These are phyloP conservation scores for Drosophila kohkoa DNA, from an alignment of 1,140 invertebrate species.

Conservation along the genomic window DNA sequence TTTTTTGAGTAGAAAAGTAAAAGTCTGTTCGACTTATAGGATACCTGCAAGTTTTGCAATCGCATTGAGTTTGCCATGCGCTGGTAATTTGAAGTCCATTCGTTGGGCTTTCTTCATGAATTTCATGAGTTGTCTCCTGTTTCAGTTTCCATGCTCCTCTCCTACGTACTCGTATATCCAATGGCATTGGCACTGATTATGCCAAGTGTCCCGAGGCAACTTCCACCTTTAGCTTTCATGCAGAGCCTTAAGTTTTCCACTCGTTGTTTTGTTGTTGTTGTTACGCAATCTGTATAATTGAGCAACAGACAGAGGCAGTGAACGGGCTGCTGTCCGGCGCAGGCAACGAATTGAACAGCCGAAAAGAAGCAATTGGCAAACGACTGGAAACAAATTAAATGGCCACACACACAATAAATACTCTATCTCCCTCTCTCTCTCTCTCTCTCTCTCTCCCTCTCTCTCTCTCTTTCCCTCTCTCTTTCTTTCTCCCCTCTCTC, in stretches of 20 bases:
- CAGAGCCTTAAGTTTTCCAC: conserved; percentile 24
- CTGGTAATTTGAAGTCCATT: conserved; percentile 43
- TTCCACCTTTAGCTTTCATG: conserved; percentile 32
- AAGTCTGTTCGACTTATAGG: not conserved
- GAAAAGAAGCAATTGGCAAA: conserved; percentile 58
- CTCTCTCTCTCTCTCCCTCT: too few species aligned
- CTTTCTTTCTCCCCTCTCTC: too few species aligned
- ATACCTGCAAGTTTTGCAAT: not conserved
- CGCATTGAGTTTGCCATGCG: not conserved
- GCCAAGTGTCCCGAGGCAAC: conserved; percentile 52
- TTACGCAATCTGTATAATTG: conserved; percentile 72
- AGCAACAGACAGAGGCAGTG: conserved; percentile 43
- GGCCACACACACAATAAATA: not conserved
- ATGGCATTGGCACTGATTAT: conserved; percentile 66
- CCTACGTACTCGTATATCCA: conserved; percentile 13
- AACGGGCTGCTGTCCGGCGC: conserved; percentile 30
- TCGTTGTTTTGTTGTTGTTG: not conserved
- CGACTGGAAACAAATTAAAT: not conserved
- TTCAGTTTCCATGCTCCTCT: conserved; percentile 32
- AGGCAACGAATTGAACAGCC: conserved; percentile 45
- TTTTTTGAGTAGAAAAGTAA: not conserved
- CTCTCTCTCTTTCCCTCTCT: too few species aligned
- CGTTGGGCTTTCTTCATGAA: conserved; percentile 59
- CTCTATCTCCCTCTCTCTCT: not conserved
- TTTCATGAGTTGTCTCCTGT: conserved; percentile 65